Base-by-base conservation (phyloP, 2,888 invertebrate species). In the Melanargia galathea region DNA sequence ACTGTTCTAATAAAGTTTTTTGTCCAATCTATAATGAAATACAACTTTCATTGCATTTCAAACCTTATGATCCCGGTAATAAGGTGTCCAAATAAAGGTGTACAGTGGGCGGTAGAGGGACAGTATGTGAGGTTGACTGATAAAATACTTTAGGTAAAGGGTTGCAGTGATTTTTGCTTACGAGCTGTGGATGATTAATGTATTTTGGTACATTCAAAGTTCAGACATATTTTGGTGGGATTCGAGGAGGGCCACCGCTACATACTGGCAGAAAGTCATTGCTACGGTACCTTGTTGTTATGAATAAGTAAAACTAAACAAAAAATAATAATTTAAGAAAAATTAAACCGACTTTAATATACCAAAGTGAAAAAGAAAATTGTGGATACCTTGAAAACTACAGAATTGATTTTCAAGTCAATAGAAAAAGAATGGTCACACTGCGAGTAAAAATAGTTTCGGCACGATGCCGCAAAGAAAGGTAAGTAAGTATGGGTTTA, bases 91-190 rank as follows among this genome's bases (percentile, higher is more conserved):
- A n/a, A 22, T 24, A 20, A 30, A 45, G 57, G 57, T 46, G 20
- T 20, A 46, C 6, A 13, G 30, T 45, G 57, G 45, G 10, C 16
- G 43, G 26, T 26, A 51, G 10, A 56, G 56, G 56, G 56, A 43
- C 56, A 56, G 56, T 56, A 57, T 57, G 57, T n/a, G 30, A 45
- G 46, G 33, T 57, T 57, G 57, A 46, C 18, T 57, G 57, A 33
- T 57, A 46, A 33, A 57, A 46, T 57, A 45, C 30, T 57, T 57
- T 57, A 30, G 57, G 45, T 46, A 57, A 57, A 57, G 57, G 57
- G 57, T 57, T 46, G 40, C 26, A 55, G 11, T 55, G 57, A 57
- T 46, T 57, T 46, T 57, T 57, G 46, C 57, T 57, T 46, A 46
- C 33, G 57, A 57, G 45, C 33, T 46, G 46, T 8, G n/a, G 43